These are phyloP conservation scores for Rhinoraja longicauda DNA, from an alignment of 2,797 vertebrate genomes.

Conservation along the genomic window DNA sequence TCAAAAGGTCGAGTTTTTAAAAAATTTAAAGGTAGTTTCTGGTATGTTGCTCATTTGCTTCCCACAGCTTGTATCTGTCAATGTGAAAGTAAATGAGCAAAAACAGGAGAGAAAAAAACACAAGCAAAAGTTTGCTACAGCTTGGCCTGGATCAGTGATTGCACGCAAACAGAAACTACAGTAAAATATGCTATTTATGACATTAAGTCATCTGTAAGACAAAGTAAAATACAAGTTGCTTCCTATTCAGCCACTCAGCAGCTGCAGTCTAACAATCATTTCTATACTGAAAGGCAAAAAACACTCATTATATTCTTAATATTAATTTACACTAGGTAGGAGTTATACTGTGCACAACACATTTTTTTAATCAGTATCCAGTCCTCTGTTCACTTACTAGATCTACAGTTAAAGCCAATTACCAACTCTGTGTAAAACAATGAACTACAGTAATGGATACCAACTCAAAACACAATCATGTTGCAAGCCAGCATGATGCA, in stretches of 20 bases:
- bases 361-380: neutral
- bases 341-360: neutral
- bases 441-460: neutral
- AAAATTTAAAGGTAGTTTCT: neutral
- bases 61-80: no score
- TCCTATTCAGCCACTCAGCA: neutral
- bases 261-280: neutral
- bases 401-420: neutral
- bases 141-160: neutral
- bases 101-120: neutral
- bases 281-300: slow-evolving; percentile 9
- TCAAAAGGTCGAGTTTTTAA: neutral
- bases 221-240: neutral
- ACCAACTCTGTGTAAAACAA: no score
- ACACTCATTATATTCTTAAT: neutral
- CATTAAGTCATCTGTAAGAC: neutral
- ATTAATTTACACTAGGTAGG: neutral
- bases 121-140: neutral
- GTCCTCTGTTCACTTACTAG: neutral
- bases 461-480: neutral
- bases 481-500: neutral
- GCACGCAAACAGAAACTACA: neutral
- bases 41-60: neutral
- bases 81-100: neutral
- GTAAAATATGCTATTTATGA: neutral